These are phyloP conservation scores for Salvelinus namaycush DNA, from an alignment of 2,113 vertebrate genomes.

Conservation along the genomic window DNA sequence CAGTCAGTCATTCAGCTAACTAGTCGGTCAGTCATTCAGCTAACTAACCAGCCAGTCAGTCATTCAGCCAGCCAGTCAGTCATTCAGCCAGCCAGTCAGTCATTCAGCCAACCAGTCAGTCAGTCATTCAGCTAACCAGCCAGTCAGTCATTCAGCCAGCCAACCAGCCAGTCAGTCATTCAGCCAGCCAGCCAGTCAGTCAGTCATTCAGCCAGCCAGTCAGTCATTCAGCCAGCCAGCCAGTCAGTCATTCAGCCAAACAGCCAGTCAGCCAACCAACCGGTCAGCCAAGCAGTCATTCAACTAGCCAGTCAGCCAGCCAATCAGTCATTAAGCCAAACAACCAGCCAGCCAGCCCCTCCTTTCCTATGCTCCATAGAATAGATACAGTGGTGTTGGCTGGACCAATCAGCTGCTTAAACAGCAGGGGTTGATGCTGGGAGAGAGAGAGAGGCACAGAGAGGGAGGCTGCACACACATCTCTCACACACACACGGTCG, in stretches of 20 bases:
- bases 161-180: no score
- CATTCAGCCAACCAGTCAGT: no score
- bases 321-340: no score
- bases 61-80: no score
- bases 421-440: neutral
- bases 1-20: no score
- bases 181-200: no score
- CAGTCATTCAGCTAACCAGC: accelerated
- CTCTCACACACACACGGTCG: slow-evolving; percentile 20
- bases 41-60: no score
- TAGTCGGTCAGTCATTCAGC: no score
- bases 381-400: neutral
- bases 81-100: no score
- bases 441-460: slow-evolving; percentile 16
- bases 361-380: neutral
- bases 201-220: accelerated
- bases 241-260: no score
- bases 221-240: accelerated
- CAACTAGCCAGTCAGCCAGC: no score
- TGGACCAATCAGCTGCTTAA: neutral
- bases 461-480: slow-evolving; percentile 1
- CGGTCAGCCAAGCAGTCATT: no score
- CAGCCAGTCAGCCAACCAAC: accelerated
- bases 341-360: neutral
- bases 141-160: accelerated